phyloP scores from a whole-genome alignment of 2,113 vertebrate genomes.

The Lathamus discolor region DNA sequence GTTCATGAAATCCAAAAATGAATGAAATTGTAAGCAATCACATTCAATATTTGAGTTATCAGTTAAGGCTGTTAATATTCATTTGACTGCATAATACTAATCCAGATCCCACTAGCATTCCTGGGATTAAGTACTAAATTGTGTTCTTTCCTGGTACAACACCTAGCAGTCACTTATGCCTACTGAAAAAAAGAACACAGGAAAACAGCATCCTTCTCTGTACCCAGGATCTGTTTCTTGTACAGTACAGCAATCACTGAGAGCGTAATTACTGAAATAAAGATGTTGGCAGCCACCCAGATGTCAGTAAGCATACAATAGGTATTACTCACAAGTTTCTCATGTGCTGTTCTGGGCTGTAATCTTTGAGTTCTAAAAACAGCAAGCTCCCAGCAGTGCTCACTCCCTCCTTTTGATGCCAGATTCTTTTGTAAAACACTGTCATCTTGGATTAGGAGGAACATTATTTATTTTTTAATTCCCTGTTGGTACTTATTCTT shows the following conservation, averaged over 20 bases:
- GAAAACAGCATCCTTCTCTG: neutral
- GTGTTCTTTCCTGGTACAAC: neutral
- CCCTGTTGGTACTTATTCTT: neutral
- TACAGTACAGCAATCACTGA: neutral
- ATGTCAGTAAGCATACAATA: neutral
- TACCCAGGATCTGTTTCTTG: neutral
- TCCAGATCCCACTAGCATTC: neutral
- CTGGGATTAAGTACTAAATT: neutral
- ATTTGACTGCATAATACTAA: neutral
- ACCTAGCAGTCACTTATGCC: neutral
- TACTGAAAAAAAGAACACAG: neutral
- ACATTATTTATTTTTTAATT: constrained; percentile 4
- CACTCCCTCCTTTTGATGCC: constrained; percentile 9
- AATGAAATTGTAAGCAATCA: neutral
- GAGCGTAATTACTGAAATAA: constrained; percentile 16
- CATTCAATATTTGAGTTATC: neutral
- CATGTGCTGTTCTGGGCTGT: neutral
- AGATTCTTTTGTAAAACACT: neutral
- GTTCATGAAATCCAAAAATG: neutral
- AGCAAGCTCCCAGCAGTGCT: neutral
- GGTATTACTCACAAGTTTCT: constrained; percentile 31
- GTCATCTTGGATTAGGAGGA: neutral
- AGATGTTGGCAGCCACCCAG: constrained; percentile 37
- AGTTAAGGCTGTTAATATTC: neutral
- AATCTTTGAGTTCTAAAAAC: constrained; percentile 6